Base-by-base conservation (phyloP, 2,113 vertebrate genomes). In the Oryzias javanicus region DNA sequence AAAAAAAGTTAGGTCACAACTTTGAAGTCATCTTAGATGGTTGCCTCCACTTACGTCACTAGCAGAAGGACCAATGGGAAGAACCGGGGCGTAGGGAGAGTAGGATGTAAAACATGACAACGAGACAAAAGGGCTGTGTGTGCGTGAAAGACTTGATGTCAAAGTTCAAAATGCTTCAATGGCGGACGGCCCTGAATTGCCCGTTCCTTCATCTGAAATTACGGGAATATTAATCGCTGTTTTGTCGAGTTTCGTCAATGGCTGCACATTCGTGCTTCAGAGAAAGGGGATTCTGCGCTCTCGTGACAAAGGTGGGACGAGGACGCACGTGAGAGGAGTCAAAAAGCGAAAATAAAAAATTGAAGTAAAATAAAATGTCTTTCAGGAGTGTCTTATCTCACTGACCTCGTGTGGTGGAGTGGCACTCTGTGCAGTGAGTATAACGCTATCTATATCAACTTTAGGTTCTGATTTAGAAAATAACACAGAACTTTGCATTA, bases 341-440 rank as follows among this genome's bases (percentile, higher is more conserved):
- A 35, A 35, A 12, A 10, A 3, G 35, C 3, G 35, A 12, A 29
- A 35, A 35, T 12, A 7, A 35, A 35, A 35, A 35, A 35, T 8
- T 35, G 35, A 35, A 3, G 7, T 12, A 35, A 2, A 35, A 35
- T 8, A 35, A 35, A 35, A 35, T 35, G 35, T 35, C 13, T 14
- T 14, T 1, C 52, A 98, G 97, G 95, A 75, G 88, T 89, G 40
- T 95, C 94, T 0, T 96, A 97, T 75, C 85, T 98, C 68, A 90
- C 89, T 24, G 96, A 99, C 79, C 91, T 84, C 65, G 92, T 98
- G 56, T 99, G 97, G 97, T 98, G 95, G 96, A 91, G 89, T 4
- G 97, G 97, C 44, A 99, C 97, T 6, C 79, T 96, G 72, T 90
- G 93, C 86, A 97, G 96, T 99, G 90, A 97, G 96, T 95, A 58